Percentiles rank a stretch among this genome's conserved stretches.
These are phyloP conservation scores for Typhlichthys subterraneus DNA, from an alignment of 2,797 vertebrate species.

Conservation along the genomic window DNA sequence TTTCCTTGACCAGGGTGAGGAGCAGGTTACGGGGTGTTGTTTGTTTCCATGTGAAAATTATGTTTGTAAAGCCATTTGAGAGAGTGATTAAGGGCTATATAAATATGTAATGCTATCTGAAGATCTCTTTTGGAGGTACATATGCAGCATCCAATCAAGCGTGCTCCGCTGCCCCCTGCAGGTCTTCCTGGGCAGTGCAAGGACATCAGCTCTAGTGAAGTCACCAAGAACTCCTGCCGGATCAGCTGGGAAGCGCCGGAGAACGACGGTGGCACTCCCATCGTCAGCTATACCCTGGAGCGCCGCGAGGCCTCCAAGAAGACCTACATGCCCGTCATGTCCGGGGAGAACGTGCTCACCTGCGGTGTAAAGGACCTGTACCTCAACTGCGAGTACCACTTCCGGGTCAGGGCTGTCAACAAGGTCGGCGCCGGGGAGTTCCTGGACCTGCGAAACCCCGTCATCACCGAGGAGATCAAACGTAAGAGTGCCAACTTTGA, in stretches of 20 bases:
- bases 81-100: no score
- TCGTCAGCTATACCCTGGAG: slow-evolving; percentile 92
- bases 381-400: slow-evolving; percentile 92
- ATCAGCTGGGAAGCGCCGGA: slow-evolving; percentile 94
- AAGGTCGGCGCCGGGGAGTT: slow-evolving; percentile 92
- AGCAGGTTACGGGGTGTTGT: no score
- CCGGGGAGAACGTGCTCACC: slow-evolving; percentile 87
- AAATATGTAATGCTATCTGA: no score
- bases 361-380: slow-evolving; percentile 92
- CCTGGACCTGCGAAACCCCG: slow-evolving; percentile 89
- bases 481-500: slow-evolving; percentile 76
- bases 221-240: slow-evolving; percentile 92
- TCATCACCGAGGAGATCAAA: slow-evolving; percentile 92
- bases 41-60: no score
- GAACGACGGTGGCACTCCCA: slow-evolving; percentile 89
- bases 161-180: slow-evolving; percentile 43
- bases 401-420: slow-evolving; percentile 97
- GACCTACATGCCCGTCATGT: slow-evolving; percentile 93
- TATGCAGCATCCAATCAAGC: no score
- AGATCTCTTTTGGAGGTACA: no score
- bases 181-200: slow-evolving; percentile 95
- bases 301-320: slow-evolving; percentile 93
- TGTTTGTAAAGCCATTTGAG: no score
- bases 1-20: no score
- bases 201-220: slow-evolving; percentile 86